Conservation (phyloP, 2,888 invertebrate genomes). For the Cheilosia pagana region DNA sequence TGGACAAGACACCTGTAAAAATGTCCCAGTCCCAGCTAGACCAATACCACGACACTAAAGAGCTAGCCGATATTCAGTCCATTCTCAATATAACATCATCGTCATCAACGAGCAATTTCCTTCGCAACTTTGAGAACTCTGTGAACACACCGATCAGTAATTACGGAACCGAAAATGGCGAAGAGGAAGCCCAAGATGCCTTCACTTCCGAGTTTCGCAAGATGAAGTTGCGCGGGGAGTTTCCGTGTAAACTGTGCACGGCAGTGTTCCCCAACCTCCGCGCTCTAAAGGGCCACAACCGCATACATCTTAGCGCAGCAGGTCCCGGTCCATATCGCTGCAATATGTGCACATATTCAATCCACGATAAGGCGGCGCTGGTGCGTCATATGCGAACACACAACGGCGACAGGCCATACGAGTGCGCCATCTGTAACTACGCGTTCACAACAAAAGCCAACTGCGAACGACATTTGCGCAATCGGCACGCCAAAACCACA, state of each 20-base stretch:
- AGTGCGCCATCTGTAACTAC: constrained; percentile 97
- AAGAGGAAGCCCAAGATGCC: constrained; percentile 92
- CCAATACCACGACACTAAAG: constrained; percentile 87
- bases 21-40: constrained; percentile 78
- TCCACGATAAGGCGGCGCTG: constrained; percentile 93
- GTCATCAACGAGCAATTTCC: constrained; percentile 85
- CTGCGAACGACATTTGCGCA: constrained; percentile 96
- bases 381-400: constrained; percentile 96
- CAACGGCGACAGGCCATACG: constrained; percentile 97
- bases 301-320: constrained; percentile 91
- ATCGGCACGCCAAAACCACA: constrained; percentile 93
- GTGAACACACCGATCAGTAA: constrained; percentile 83
- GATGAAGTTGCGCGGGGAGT: constrained; percentile 95
- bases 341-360: constrained; percentile 95
- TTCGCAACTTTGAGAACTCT: constrained; percentile 86
- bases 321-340: constrained; percentile 93
- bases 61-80: constrained; percentile 93
- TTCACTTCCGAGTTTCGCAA: constrained; percentile 93
- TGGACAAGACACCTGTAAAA: constrained; percentile 74
- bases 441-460: constrained; percentile 99
- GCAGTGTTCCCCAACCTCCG: constrained; percentile 94
- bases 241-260: constrained; percentile 94
- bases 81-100: constrained; percentile 90
- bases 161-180: constrained; percentile 83
- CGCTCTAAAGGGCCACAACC: constrained; percentile 95